A percentile compares a stretch with the other conserved stretches of the same genome.
phyloP scores from a whole-genome alignment of 2,888 invertebrate species.

The Cremastinae sp. region DNA sequence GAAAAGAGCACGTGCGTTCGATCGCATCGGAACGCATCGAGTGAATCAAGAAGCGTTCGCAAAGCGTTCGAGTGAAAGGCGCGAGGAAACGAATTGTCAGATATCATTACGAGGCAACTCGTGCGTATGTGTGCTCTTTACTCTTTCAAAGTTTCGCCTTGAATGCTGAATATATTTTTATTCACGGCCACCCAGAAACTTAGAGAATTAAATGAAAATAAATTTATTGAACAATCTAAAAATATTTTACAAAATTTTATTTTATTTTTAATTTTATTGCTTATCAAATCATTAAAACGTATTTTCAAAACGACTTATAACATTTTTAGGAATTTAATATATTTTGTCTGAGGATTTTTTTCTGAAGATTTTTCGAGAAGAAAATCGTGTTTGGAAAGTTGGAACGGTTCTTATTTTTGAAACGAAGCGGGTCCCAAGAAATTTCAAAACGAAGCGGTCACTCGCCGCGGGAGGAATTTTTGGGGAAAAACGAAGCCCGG shows the following conservation, averaged over 20 bases:
- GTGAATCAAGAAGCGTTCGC: constrained; percentile 23
- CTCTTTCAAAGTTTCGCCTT: constrained; percentile 2
- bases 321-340: too few relatives aligned
- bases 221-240: too few relatives aligned
- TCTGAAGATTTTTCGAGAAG: constrained; percentile 14
- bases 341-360: too few relatives aligned
- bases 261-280: too few relatives aligned
- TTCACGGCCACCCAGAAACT: too few relatives aligned
- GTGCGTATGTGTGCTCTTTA: constrained; percentile 34
- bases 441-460: constrained; percentile 36
- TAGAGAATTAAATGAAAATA: too few relatives aligned
- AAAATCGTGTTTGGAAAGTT: constrained; percentile 1
- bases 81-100: constrained; percentile 53
- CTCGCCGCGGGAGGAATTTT: constrained; percentile 5
- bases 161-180: too few relatives aligned
- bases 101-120: constrained; percentile 42
- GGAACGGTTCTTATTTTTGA: constrained; percentile 19
- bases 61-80: constrained; percentile 54
- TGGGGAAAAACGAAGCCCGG: constrained; percentile 18
- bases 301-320: too few relatives aligned
- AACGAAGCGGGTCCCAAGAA: constrained; percentile 1
- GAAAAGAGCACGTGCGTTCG: constrained; percentile 31
- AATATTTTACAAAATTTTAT: too few relatives aligned
- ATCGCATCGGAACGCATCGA: constrained; percentile 41
- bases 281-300: too few relatives aligned